Percentiles rank a stretch among this genome's conserved stretches.
Conservation (phyloP, 2,113 vertebrate genomes). For the Eira barbara region DNA sequence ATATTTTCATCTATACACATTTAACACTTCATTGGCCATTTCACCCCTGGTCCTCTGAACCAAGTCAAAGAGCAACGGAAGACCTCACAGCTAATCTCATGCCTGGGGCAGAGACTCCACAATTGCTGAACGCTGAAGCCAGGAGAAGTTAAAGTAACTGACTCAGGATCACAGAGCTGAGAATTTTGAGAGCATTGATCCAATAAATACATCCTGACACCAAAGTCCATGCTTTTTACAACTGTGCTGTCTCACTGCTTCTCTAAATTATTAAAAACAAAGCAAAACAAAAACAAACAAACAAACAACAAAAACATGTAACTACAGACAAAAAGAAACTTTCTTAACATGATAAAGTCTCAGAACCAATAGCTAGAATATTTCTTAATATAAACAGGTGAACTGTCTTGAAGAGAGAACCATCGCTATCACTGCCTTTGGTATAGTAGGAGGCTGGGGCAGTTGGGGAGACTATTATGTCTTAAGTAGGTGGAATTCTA, state of each 20-base stretch:
- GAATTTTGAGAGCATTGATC: neutral
- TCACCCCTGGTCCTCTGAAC: neutral
- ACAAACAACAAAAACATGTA: neutral
- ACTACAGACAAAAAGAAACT: neutral
- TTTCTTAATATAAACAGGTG: neutral
- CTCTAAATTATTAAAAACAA: neutral
- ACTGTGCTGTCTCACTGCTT: neutral
- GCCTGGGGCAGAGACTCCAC: neutral
- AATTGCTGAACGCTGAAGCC: neutral
- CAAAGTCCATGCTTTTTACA: neutral
- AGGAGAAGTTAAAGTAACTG: neutral
- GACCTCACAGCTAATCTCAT: neutral
- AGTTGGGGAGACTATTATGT: neutral
- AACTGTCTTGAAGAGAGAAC: accelerated
- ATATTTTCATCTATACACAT: neutral
- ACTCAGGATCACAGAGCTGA: neutral
- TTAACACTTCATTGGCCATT: neutral
- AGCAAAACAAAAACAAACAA: no score
- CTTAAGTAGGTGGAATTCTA: neutral
- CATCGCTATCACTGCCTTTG: no score
- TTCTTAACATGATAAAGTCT: neutral
- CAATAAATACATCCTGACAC: neutral
- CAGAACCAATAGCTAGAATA: neutral
- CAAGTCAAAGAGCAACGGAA: neutral
- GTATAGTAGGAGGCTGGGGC: neutral